Evolutionary conservation across 2,113 vertebrate species (phyloP).

Genomic region (Chaetodon auriga): DNA sequence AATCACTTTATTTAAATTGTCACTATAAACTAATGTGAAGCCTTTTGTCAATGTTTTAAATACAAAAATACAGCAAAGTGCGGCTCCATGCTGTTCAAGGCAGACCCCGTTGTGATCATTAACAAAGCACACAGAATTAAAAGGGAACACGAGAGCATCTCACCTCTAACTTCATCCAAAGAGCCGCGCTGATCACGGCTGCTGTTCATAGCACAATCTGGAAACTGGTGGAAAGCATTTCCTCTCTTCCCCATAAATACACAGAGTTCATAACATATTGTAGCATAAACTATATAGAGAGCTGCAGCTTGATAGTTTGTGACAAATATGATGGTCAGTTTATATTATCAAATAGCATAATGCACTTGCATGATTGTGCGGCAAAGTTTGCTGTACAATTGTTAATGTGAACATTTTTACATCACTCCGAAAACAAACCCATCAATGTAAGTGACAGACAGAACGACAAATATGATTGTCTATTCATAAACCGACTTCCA

Average conservation of each 20-base stretch:
- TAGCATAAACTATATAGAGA: slow-evolving; percentile 44
- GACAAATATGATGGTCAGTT: slow-evolving; percentile 38
- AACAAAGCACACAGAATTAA: slow-evolving; percentile 35
- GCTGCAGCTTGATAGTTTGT: slow-evolving; percentile 39
- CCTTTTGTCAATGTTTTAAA: slow-evolving; percentile 66
- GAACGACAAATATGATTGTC: slow-evolving; percentile 74
- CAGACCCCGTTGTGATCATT: slow-evolving; percentile 23
- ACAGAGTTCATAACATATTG: slow-evolving; percentile 36
- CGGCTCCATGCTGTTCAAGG: slow-evolving; percentile 37
- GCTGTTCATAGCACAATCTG: slow-evolving; percentile 19
- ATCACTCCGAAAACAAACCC: slow-evolving; percentile 39
- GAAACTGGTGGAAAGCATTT: slow-evolving; percentile 33
- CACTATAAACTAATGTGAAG: slow-evolving; percentile 64
- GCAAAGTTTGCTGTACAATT: slow-evolving; percentile 38
- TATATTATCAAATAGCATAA: slow-evolving; percentile 46
- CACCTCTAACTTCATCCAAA: slow-evolving; percentile 11
- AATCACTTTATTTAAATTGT: slow-evolving; percentile 76
- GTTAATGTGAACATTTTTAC: slow-evolving; percentile 24
- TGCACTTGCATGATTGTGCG: slow-evolving; percentile 38
- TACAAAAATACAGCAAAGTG: slow-evolving; percentile 71
- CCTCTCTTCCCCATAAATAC: slow-evolving; percentile 44
- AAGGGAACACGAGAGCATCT: slow-evolving; percentile 19
- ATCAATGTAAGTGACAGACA: slow-evolving; percentile 37
- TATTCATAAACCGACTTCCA: slow-evolving; percentile 43
- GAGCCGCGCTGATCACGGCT: background rate